Evolutionary conservation across 2,797 vertebrate species (phyloP).

Genomic region (Schizopygopsis malacanthus): DNA sequence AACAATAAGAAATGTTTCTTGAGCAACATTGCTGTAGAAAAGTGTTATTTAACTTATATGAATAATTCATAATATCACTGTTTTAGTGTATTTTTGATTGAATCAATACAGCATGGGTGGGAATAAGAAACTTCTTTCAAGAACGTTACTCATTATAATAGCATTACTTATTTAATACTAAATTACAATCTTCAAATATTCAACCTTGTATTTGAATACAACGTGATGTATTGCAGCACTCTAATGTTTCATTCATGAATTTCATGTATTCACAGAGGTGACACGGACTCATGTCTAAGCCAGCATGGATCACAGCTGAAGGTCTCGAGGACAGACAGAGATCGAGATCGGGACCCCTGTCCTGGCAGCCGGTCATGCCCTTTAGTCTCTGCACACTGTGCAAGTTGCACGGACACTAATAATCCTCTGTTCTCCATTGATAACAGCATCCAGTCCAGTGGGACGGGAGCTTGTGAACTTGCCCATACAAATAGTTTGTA

Average conservation of each 20-base stretch:
- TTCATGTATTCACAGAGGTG: conserved; percentile 58
- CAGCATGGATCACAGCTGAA: conserved; percentile 31
- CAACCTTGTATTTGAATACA: background rate
- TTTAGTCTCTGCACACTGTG: conserved; percentile 52
- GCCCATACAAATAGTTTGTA: conserved; percentile 56
- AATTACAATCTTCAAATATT: background rate
- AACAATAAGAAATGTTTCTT: background rate
- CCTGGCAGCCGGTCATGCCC: conserved; percentile 42
- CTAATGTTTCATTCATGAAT: conserved; percentile 13
- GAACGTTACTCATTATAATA: background rate
- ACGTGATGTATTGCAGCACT: background rate
- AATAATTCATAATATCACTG: background rate
- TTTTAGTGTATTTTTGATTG: background rate
- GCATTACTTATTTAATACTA: background rate
- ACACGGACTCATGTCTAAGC: conserved; percentile 56
- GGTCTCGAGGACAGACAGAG: conserved; percentile 51
- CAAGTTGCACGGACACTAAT: conserved; percentile 50
- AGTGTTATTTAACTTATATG: background rate
- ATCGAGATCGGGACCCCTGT: conserved; percentile 29
- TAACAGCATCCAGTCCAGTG: conserved; percentile 46
- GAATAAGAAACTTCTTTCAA: background rate
- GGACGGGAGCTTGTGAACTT: conserved; percentile 43
- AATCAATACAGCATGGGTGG: background rate
- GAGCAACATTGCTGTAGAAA: background rate
- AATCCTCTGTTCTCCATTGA: conserved; percentile 51